These are phyloP conservation scores for Diacarnus erythraeanus DNA, from an alignment of 37 sponge, comb jelly and placozoan species.

Conservation along the genomic window DNA sequence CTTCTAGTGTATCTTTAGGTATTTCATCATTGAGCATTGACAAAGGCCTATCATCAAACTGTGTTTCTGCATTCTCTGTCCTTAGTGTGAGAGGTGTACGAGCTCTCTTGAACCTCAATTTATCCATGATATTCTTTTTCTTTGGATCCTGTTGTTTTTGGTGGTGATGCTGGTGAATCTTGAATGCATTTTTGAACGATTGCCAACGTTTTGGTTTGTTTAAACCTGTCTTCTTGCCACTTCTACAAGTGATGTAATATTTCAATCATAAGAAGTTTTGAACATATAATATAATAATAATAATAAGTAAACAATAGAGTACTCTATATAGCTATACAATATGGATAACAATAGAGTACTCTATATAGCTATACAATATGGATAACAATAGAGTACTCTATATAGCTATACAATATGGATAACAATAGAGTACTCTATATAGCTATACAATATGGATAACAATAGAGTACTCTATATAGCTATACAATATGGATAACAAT, in stretches of 20 bases:
- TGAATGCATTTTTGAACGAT: conserved; percentile 28
- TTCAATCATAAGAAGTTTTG: not conserved
- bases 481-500: too few relatives aligned
- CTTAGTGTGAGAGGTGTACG: not conserved
- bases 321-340: not conserved
- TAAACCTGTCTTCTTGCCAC: not conserved
- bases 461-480: too few relatives aligned
- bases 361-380: too few relatives aligned
- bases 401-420: too few relatives aligned
- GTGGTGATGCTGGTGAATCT: conserved; percentile 2
- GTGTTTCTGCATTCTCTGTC: not conserved
- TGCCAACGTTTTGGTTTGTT: conserved; percentile 36
- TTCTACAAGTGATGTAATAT: not conserved
- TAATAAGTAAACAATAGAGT: not conserved
- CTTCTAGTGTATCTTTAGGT: conserved; percentile 2
- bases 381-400: too few relatives aligned
- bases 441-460: too few relatives aligned
- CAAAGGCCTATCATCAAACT: not conserved
- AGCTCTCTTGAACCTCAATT: not conserved
- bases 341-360: too few relatives aligned
- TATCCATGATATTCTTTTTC: conserved; percentile 20
- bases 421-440: too few relatives aligned
- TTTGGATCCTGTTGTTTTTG: not conserved
- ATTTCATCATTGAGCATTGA: conserved; percentile 1
- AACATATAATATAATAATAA: not conserved